Conservation (phyloP, 2,888 invertebrate species). For the Punctoribates punctum region DNA sequence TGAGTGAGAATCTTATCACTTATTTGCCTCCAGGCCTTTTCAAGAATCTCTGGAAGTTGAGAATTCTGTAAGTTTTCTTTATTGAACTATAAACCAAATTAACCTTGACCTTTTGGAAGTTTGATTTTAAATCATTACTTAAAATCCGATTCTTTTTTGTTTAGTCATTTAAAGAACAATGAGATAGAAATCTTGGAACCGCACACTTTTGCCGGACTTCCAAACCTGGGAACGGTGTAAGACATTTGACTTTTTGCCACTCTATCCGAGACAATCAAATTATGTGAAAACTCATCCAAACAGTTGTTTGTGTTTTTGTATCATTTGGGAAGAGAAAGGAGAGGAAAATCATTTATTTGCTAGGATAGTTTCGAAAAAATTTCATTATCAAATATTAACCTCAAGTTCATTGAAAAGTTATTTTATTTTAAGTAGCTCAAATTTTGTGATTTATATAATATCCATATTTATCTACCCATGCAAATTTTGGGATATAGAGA, state of each 20-base stretch:
- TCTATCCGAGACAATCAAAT: too few relatives aligned
- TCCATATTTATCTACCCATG: too few relatives aligned
- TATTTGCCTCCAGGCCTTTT: constrained; percentile 53
- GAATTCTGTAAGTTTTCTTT: constrained; percentile 48
- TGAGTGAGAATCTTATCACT: constrained; percentile 54
- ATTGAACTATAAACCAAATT: neutral
- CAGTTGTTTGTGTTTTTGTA: neutral
- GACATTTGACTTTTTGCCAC: neutral
- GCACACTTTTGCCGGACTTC: constrained; percentile 39
- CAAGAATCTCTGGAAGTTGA: constrained; percentile 53
- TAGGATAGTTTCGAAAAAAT: too few relatives aligned
- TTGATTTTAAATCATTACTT: neutral
- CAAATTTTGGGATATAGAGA: too few relatives aligned
- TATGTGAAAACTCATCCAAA: too few relatives aligned
- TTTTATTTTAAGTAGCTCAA: too few relatives aligned
- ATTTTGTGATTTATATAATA: too few relatives aligned
- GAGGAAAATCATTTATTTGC: too few relatives aligned
- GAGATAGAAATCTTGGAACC: constrained; percentile 29
- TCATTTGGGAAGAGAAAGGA: neutral
- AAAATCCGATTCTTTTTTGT: neutral
- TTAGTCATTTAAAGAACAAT: constrained; percentile 39
- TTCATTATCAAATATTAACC: too few relatives aligned
- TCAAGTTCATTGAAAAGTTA: too few relatives aligned
- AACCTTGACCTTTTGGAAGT: neutral
- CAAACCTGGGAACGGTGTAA: constrained; percentile 41